These are phyloP conservation scores for Neosalanx taihuensis DNA, from an alignment of 2,797 vertebrate genomes.

Conservation along the genomic window DNA sequence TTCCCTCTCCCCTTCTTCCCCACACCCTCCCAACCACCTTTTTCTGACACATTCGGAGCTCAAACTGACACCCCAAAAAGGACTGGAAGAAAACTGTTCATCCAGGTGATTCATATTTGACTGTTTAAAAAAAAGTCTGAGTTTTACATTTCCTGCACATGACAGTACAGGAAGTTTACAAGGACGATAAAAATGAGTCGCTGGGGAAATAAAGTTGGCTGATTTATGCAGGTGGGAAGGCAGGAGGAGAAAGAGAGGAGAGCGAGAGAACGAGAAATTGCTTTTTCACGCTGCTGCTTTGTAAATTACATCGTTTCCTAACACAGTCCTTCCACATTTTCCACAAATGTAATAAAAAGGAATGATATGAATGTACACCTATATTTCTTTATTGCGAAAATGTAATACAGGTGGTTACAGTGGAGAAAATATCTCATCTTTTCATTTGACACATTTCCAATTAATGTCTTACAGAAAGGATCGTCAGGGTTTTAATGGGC, in stretches of 20 bases:
- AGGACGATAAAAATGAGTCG: conserved; percentile 23
- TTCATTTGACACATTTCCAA: too few species aligned
- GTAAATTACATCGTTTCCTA: background rate
- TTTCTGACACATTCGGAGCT: conserved; percentile 37
- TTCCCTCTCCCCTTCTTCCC: conserved; percentile 26
- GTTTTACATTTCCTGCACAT: background rate
- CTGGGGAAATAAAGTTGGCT: conserved; percentile 21
- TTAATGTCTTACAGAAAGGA: background rate
- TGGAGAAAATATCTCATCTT: too few species aligned
- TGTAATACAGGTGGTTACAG: background rate
- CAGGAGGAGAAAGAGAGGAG: conserved; percentile 2
- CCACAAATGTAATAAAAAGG: background rate
- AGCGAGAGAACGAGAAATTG: background rate
- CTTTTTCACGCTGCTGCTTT: background rate
- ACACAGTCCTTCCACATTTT: background rate
- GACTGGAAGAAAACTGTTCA: conserved; percentile 4
- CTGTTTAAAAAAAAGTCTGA: background rate
- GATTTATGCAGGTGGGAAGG: background rate
- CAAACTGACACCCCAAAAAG: conserved; percentile 34
- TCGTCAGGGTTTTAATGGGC: background rate
- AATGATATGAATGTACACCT: too few species aligned
- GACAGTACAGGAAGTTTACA: conserved; percentile 9
- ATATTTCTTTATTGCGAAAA: background rate
- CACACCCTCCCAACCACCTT: conserved; percentile 15
- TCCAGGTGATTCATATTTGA: conserved; percentile 42